Evolutionary conservation across 2,888 invertebrate species (phyloP).

Genomic region (Lycocerus yunnanus): DNA sequence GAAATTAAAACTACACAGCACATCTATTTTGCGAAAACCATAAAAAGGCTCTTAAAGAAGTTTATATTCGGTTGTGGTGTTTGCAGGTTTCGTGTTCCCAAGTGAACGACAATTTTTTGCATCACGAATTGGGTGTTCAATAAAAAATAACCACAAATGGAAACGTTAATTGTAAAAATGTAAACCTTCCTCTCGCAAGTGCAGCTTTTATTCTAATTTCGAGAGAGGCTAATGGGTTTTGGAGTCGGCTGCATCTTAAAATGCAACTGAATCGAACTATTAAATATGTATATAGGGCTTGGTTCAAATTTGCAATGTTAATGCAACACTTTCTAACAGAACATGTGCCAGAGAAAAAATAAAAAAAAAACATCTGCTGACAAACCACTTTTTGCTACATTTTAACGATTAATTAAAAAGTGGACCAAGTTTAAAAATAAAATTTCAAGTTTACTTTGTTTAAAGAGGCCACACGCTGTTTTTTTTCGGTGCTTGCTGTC

Average conservation of each 20-base stretch:
- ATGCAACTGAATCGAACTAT: neutral
- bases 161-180: neutral
- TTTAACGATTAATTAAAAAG: neutral
- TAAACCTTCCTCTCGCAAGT: neutral
- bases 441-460: neutral
- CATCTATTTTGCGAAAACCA: conserved; percentile 24
- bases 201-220: neutral
- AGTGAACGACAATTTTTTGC: neutral
- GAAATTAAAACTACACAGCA: neutral
- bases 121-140: neutral
- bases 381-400: neutral
- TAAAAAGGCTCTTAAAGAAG: conserved; percentile 16
- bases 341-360: neutral
- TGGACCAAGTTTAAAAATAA: neutral
- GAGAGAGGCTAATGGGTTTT: neutral
- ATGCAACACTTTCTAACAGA: neutral
- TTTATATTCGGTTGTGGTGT: neutral
- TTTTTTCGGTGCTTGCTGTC: neutral
- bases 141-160: neutral
- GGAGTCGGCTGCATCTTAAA: neutral
- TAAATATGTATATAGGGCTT: neutral
- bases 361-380: neutral
- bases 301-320: neutral
- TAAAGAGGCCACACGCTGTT: neutral
- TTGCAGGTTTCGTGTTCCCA: neutral